Evolutionary conservation across 2,888 invertebrate genomes (phyloP).

Genomic region (Thera obeliscata): DNA sequence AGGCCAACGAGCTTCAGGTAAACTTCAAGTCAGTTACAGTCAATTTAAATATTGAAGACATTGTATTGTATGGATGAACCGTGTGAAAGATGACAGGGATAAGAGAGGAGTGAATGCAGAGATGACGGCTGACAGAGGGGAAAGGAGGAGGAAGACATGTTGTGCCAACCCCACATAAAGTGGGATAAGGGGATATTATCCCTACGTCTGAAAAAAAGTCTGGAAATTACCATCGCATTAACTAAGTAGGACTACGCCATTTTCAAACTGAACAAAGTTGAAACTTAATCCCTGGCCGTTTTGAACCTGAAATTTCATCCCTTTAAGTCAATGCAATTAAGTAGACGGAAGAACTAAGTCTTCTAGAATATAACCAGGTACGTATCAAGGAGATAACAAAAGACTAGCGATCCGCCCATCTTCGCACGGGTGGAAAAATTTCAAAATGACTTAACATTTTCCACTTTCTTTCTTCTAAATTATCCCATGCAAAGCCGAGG

Average conservation of each 20-base stretch:
- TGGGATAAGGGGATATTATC: neutral
- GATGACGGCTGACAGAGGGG: too few relatives aligned
- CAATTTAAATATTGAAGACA: constrained; percentile 10
- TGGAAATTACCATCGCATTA: neutral
- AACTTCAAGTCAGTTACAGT: constrained; percentile 11
- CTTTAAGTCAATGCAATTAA: constrained; percentile 18
- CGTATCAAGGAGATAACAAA: constrained; percentile 1
- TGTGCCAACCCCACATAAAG: too few relatives aligned
- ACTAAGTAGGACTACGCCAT: neutral
- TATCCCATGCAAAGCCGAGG: too few relatives aligned
- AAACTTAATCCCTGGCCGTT: constrained; percentile 25
- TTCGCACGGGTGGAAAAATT: too few relatives aligned
- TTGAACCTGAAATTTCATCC: constrained; percentile 23
- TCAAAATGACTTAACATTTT: too few relatives aligned
- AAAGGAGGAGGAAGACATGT: too few relatives aligned
- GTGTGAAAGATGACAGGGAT: too few relatives aligned
- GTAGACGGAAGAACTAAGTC: constrained; percentile 10
- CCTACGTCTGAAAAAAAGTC: neutral
- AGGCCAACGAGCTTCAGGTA: constrained; percentile 6
- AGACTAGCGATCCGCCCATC: too few relatives aligned
- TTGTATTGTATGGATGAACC: too few relatives aligned
- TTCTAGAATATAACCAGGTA: constrained; percentile 5
- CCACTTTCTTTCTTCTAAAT: too few relatives aligned
- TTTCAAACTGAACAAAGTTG: constrained; percentile 9
- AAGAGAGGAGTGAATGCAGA: too few relatives aligned